phyloP scores from a whole-genome alignment of 2,888 invertebrate genomes.

The Bruchidius siliquastri region DNA sequence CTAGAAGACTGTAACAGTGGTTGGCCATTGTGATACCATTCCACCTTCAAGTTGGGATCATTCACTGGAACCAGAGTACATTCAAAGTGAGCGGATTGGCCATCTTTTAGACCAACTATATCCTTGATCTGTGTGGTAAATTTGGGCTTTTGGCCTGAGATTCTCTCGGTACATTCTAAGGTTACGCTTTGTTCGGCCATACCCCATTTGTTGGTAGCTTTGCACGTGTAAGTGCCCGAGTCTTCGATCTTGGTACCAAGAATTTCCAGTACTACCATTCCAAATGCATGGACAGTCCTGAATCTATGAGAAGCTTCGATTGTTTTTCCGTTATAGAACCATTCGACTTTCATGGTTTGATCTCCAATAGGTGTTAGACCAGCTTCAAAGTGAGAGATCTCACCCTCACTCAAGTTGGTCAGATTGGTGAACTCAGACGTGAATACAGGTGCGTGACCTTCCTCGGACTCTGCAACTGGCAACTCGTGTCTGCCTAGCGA shows the following conservation, averaged over 20 bases:
- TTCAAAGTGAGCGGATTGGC: conserved; percentile 92
- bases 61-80: conserved; percentile 90
- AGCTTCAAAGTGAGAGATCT: conserved; percentile 97
- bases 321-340: conserved; percentile 91
- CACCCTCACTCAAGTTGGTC: conserved; percentile 83
- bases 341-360: conserved; percentile 90
- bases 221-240: conserved; percentile 82
- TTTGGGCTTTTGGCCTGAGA: conserved; percentile 79
- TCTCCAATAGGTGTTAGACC: conserved; percentile 91
- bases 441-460: conserved; percentile 81
- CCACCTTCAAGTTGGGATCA: conserved; percentile 89
- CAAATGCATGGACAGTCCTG: conserved; percentile 93
- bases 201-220: conserved; percentile 86
- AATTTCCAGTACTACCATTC: conserved; percentile 95
- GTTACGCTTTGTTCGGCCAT: conserved; percentile 80
- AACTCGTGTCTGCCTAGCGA: conserved; percentile 71
- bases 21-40: conserved; percentile 95
- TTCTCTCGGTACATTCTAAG: conserved; percentile 77
- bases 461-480: conserved; percentile 65
- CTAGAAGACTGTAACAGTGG: conserved; percentile 84
- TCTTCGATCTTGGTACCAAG: conserved; percentile 91
- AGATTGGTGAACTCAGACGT: conserved; percentile 82
- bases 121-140: conserved; percentile 86
- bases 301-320: conserved; percentile 85
- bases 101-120: conserved; percentile 81